These are phyloP conservation scores for Microvelia longipes DNA, from an alignment of 1,140 invertebrate genomes.

Conservation along the genomic window DNA sequence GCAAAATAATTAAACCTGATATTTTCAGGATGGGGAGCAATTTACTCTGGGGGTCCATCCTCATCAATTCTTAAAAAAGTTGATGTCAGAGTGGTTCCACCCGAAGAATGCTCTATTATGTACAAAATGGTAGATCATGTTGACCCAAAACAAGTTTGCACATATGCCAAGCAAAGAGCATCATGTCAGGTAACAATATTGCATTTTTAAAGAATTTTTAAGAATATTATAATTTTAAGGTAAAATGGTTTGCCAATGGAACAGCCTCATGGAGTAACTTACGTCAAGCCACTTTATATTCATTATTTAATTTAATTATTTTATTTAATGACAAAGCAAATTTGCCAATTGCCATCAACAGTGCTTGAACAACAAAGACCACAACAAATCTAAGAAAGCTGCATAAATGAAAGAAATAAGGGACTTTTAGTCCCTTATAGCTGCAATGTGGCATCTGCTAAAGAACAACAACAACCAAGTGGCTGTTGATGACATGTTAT, in stretches of 20 bases:
- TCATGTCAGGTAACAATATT: slow-evolving; percentile 36
- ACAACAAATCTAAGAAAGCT: too few species aligned
- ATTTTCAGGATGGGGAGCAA: slow-evolving; percentile 45
- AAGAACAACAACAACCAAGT: too few species aligned
- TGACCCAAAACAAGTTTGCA: slow-evolving; percentile 39
- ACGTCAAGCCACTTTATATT: too few species aligned
- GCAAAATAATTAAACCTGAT: too few species aligned
- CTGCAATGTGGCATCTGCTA: too few species aligned
- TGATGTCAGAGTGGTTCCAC: slow-evolving; percentile 37
- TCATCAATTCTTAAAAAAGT: slow-evolving; percentile 42
- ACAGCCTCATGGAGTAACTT: too few species aligned
- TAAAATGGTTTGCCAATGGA: not conserved
- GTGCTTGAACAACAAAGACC: not conserved
- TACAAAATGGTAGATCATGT: slow-evolving; percentile 15
- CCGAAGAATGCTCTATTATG: slow-evolving; percentile 31
- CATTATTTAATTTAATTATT: not conserved
- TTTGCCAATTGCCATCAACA: not conserved
- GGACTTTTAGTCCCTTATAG: too few species aligned
- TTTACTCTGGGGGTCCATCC: slow-evolving; percentile 35
- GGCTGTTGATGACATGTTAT: too few species aligned
- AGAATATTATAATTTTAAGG: not conserved
- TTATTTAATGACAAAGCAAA: not conserved
- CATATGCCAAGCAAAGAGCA: slow-evolving; percentile 41
- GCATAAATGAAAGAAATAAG: too few species aligned
- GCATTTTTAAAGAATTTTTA: not conserved